Evolutionary conservation across 2,113 vertebrate genomes (phyloP).

Genomic region (Bubo blakistoni): DNA sequence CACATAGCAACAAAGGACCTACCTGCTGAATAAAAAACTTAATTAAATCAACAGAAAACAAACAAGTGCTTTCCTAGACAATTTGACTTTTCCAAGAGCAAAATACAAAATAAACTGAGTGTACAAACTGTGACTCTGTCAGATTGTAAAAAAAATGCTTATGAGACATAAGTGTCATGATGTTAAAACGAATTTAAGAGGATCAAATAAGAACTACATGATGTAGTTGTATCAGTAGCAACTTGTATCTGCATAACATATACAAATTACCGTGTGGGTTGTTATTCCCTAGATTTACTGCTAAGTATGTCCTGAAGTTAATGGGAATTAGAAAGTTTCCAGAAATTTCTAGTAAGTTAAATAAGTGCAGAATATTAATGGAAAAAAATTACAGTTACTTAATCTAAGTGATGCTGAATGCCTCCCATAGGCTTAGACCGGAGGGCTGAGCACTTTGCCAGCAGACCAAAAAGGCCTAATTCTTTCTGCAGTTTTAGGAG

Average conservation of each 20-base stretch:
- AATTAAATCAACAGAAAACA: not conserved
- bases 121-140: not conserved
- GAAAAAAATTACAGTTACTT: not conserved
- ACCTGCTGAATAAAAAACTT: not conserved
- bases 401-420: not conserved
- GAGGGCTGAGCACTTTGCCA: not conserved
- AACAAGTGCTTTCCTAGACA: not conserved
- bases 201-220: not conserved
- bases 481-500: not conserved
- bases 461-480: not conserved
- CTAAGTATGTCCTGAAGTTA: not conserved
- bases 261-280: not conserved
- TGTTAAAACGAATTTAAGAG: not conserved
- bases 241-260: not conserved
- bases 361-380: not conserved
- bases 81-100: not conserved
- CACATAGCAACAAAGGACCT: not conserved
- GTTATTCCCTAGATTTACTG: not conserved
- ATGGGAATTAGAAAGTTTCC: not conserved
- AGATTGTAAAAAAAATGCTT: not conserved
- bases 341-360: not conserved
- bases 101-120: not conserved
- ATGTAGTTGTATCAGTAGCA: not conserved
- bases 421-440: not conserved
- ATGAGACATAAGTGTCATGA: not conserved